Conservation (phyloP, 2,113 vertebrate species). For the Apaloderma vittatum region DNA sequence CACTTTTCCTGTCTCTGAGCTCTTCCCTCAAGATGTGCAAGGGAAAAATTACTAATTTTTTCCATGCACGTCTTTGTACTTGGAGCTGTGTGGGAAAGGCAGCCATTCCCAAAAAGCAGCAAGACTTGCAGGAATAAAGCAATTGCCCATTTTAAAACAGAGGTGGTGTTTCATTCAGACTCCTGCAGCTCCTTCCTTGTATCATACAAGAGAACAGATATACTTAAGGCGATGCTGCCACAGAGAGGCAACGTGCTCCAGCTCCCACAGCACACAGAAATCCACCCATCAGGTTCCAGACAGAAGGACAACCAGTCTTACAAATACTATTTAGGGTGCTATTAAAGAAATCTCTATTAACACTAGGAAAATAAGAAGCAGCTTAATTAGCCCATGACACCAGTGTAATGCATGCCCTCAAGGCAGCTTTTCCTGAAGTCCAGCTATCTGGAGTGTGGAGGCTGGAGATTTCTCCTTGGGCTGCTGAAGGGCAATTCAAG, state of each 20-base stretch:
- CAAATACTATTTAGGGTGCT: neutral
- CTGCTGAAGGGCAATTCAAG: neutral
- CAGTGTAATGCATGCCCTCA: neutral
- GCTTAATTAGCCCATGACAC: neutral
- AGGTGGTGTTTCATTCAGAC: neutral
- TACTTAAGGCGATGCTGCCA: slow-evolving; percentile 4
- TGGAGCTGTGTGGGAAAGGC: neutral
- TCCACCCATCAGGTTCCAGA: neutral
- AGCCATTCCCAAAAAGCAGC: neutral
- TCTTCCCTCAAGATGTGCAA: neutral
- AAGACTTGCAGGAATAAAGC: neutral
- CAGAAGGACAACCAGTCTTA: neutral
- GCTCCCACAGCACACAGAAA: neutral
- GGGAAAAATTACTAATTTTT: neutral
- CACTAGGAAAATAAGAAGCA: neutral
- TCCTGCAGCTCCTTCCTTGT: neutral
- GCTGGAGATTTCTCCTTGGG: neutral
- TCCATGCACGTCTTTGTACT: neutral
- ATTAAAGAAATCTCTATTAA: neutral
- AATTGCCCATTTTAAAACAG: neutral
- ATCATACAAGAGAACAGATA: neutral
- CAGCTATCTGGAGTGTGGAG: neutral
- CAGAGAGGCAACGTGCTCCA: neutral
- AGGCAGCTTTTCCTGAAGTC: neutral
- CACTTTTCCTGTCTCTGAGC: slow-evolving; percentile 20